Conservation (phyloP, 2,888 invertebrate species). For the Metallyticus violacea region DNA sequence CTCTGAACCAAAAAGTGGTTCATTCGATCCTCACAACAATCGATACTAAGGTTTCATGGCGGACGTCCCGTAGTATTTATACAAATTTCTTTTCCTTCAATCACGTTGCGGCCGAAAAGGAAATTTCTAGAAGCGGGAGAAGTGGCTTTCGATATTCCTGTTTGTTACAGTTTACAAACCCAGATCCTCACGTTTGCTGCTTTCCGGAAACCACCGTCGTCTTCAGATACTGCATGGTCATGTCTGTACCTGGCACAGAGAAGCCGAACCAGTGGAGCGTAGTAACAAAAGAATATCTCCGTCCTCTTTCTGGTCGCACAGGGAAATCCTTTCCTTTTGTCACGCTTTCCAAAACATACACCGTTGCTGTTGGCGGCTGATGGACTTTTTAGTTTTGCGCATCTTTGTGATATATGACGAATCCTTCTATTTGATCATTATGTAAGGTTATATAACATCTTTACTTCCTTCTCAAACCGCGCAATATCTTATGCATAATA, state of each 20-base stretch:
- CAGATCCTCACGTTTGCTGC: background rate
- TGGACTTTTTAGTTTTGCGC: background rate
- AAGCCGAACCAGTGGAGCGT: background rate
- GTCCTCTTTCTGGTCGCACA: background rate
- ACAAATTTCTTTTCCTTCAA: background rate
- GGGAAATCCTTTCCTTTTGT: background rate
- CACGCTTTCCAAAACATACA: background rate
- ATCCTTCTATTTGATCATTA: background rate
- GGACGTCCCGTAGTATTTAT: background rate
- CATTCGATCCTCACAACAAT: background rate
- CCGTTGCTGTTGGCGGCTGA: background rate
- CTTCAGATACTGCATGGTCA: too few relatives aligned
- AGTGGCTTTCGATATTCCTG: background rate
- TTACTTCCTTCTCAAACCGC: background rate
- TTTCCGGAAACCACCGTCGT: background rate
- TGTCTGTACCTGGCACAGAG: background rate
- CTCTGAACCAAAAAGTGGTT: background rate
- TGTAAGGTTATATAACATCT: background rate
- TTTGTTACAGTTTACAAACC: background rate
- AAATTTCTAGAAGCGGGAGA: too few relatives aligned
- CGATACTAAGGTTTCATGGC: background rate
- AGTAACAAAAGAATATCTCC: background rate
- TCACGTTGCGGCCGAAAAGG: too few relatives aligned
- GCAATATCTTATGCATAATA: background rate
- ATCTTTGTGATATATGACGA: background rate